phyloP scores from a whole-genome alignment of 2,113 vertebrate species.

The Calyptomena viridis region DNA sequence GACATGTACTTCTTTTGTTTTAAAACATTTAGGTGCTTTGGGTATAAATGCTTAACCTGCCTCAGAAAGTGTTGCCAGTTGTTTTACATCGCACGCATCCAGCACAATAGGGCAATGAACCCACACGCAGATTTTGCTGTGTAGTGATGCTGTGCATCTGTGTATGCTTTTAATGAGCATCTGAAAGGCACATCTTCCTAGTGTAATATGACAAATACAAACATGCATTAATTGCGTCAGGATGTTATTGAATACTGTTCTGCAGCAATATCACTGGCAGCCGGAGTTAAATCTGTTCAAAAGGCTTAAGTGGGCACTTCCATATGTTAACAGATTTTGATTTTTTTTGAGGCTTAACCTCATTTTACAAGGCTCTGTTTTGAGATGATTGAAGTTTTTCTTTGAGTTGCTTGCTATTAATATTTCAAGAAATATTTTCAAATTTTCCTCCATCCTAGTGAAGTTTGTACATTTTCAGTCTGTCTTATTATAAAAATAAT shows the following conservation, averaged over 20 bases:
- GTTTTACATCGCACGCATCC: background rate
- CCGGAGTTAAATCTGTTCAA: background rate
- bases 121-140: background rate
- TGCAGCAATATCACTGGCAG: background rate
- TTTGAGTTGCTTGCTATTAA: background rate
- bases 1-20: background rate
- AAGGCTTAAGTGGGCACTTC: background rate
- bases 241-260: background rate
- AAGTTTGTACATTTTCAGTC: background rate
- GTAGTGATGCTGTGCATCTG: background rate
- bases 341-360: background rate
- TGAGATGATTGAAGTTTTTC: background rate
- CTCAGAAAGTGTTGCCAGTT: background rate
- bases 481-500: background rate
- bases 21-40: background rate
- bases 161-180: background rate
- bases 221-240: background rate
- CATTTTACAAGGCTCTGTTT: background rate
- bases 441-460: background rate
- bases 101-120: fast-evolving
- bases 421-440: background rate
- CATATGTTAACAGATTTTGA: background rate
- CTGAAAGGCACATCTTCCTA: background rate
- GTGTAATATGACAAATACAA: background rate
- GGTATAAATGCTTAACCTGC: background rate